Evolutionary conservation across 1,140 invertebrate species (phyloP).

Genomic region (Drosophila prosaltans): DNA sequence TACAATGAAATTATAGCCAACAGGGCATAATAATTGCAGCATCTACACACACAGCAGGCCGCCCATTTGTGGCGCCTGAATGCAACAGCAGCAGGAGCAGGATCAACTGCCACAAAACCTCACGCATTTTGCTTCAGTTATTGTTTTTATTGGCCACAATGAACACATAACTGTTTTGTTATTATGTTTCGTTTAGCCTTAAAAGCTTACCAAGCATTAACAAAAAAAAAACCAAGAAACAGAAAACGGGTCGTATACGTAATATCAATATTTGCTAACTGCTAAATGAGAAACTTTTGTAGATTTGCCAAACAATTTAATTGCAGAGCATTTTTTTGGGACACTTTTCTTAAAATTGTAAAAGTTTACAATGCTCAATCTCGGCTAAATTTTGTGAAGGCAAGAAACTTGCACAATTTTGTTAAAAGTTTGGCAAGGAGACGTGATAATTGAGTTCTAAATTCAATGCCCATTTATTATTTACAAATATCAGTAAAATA

Average conservation of each 20-base stretch:
- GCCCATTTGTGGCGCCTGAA: conserved; percentile 28
- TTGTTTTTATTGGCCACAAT: conserved; percentile 34
- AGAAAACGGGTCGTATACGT: conserved; percentile 12
- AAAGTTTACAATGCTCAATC: too few relatives aligned
- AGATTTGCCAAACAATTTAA: neutral
- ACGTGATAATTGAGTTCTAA: too few relatives aligned
- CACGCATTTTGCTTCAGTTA: conserved; percentile 25
- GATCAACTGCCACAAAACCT: conserved; percentile 6
- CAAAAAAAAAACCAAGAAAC: too few relatives aligned
- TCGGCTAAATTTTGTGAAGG: too few relatives aligned
- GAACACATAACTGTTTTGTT: conserved; percentile 21
- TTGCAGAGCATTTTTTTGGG: neutral
- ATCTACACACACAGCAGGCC: conserved; percentile 31
- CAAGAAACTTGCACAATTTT: too few relatives aligned
- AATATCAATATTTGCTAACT: neutral
- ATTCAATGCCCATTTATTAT: too few relatives aligned
- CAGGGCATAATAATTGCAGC: conserved; percentile 40
- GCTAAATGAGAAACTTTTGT: neutral
- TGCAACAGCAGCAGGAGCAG: conserved; percentile 33
- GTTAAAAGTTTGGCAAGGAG: too few relatives aligned
- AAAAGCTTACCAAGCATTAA: neutral
- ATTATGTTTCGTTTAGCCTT: conserved; percentile 4
- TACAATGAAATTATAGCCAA: conserved; percentile 55
- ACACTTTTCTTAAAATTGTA: too few relatives aligned
- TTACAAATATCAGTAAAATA: too few relatives aligned